Conservation (phyloP, 2,888 invertebrate genomes). For the Erynnis tages region DNA sequence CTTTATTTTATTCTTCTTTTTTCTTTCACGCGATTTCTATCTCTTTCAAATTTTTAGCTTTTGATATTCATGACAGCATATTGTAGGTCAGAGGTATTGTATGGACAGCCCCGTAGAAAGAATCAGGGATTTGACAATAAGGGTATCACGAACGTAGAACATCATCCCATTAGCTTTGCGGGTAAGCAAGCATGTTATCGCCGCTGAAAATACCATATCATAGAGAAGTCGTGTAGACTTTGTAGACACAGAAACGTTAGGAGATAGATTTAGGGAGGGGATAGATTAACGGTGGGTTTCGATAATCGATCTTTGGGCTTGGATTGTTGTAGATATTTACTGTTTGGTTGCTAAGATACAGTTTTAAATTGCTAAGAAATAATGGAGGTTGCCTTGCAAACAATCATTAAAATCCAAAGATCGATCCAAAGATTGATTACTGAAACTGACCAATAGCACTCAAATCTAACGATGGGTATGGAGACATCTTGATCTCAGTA, state of each 20-base stretch:
- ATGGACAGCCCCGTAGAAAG: conserved; percentile 29
- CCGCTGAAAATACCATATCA: conserved; percentile 11
- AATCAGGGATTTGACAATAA: conserved; percentile 64
- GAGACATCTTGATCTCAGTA: background rate
- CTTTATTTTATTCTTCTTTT: too few relatives aligned
- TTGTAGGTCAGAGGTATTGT: background rate
- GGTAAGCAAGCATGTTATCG: conserved; percentile 14
- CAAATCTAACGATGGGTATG: too few relatives aligned
- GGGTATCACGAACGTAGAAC: conserved; percentile 33
- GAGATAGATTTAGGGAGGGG: background rate
- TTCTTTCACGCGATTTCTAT: too few relatives aligned
- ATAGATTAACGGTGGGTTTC: too few relatives aligned
- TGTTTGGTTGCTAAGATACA: too few relatives aligned
- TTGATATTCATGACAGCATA: background rate
- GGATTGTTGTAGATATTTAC: too few relatives aligned
- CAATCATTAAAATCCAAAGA: too few relatives aligned
- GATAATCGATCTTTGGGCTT: too few relatives aligned
- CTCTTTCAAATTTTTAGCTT: too few relatives aligned
- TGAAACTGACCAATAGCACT: background rate
- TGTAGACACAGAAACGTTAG: background rate
- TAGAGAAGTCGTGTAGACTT: conserved; percentile 1
- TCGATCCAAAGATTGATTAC: too few relatives aligned
- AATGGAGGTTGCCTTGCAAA: too few relatives aligned
- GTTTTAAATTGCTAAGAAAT: too few relatives aligned
- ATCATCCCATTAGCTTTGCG: conserved; percentile 5